A percentile compares a stretch with the other conserved stretches of the same genome.
Evolutionary conservation across 2,113 vertebrate genomes (phyloP).

Genomic region (Oophaga pumilio): DNA sequence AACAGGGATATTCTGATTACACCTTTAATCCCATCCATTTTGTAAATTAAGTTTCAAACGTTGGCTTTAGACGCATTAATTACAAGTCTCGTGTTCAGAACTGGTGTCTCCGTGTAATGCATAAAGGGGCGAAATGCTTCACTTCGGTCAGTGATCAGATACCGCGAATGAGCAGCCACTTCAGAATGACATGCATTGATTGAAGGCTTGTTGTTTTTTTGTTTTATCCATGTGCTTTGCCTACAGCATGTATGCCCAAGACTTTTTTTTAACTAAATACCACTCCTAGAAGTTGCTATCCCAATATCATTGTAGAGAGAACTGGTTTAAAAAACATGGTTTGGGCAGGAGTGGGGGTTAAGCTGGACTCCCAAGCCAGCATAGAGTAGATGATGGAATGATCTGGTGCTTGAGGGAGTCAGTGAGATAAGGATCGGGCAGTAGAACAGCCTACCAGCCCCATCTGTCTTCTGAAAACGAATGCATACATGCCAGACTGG

Average conservation of each 20-base stretch:
- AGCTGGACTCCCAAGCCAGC: too few species aligned
- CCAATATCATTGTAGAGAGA: too few species aligned
- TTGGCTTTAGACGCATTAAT: constrained; percentile 52
- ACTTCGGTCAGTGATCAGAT: background rate
- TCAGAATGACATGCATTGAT: background rate
- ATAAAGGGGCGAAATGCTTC: background rate
- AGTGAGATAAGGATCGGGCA: too few species aligned
- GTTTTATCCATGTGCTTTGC: background rate
- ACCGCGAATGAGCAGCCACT: background rate
- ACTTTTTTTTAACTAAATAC: too few species aligned
- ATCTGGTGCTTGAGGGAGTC: too few species aligned
- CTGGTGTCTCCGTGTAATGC: background rate
- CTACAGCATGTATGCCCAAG: background rate
- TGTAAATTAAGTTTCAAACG: constrained; percentile 51
- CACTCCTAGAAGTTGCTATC: too few species aligned
- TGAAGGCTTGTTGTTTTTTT: background rate
- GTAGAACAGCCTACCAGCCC: too few species aligned
- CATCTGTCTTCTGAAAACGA: too few species aligned
- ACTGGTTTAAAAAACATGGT: too few species aligned
- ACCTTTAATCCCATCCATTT: constrained; percentile 58
- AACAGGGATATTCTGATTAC: constrained; percentile 59
- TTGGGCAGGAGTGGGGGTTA: too few species aligned
- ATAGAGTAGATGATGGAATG: too few species aligned
- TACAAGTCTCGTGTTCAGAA: constrained; percentile 29
- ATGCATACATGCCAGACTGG: too few species aligned